These are phyloP conservation scores for Trachemys scripta DNA, from an alignment of 2,113 vertebrate species.

Conservation along the genomic window DNA sequence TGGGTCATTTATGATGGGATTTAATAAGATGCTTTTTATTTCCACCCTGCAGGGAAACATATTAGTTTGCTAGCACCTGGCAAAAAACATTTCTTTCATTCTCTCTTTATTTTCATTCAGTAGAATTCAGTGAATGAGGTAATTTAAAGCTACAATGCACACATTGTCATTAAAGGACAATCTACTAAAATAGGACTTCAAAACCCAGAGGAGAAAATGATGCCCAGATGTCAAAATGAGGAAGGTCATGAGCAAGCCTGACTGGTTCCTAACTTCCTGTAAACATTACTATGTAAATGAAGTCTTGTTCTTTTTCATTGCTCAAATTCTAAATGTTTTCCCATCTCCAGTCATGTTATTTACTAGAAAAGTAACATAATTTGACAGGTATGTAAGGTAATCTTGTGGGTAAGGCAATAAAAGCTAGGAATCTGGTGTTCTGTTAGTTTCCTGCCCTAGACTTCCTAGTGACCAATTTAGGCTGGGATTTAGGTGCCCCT, in stretches of 20 bases:
- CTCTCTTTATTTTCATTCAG: constrained; percentile 45
- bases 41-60: constrained; percentile 50
- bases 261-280: constrained; percentile 29
- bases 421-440: background rate
- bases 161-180: constrained; percentile 30
- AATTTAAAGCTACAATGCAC: constrained; percentile 61
- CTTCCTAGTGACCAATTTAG: background rate
- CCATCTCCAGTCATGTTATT: background rate
- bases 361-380: background rate
- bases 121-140: constrained; percentile 21
- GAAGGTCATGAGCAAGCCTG: background rate
- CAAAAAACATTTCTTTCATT: constrained; percentile 1
- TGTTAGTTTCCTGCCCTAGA: background rate
- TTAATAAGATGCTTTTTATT: constrained; percentile 77
- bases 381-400: background rate
- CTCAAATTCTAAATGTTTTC: constrained; percentile 38
- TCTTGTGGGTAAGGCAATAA: background rate
- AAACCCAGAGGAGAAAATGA: constrained; percentile 3
- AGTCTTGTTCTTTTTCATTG: background rate
- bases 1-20: constrained; percentile 79
- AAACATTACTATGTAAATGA: constrained; percentile 39
- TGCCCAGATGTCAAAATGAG: constrained; percentile 13
- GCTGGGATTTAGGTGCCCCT: background rate
- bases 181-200: constrained; percentile 15
- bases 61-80: constrained; percentile 56